These are phyloP conservation scores for Oasisia sp. DNA, from an alignment of 2,888 invertebrate genomes.

Conservation along the genomic window DNA sequence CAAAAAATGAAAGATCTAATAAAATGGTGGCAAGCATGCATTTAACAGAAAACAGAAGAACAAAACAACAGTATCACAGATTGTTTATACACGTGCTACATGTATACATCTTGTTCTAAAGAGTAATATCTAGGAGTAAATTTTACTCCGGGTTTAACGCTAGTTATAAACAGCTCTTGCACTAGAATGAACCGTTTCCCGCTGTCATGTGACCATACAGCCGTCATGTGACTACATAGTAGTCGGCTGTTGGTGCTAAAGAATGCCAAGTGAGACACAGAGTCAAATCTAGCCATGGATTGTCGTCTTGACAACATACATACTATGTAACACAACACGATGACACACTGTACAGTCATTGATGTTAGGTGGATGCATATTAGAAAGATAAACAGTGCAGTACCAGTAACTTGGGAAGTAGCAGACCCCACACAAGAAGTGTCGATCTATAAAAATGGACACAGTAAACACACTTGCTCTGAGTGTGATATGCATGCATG, in stretches of 20 bases:
- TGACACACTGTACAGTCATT: neutral
- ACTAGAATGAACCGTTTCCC: neutral
- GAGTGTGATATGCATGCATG: too few species aligned
- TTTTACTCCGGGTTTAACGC: neutral
- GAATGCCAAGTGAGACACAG: neutral
- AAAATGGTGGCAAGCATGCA: neutral
- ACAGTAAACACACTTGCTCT: too few species aligned
- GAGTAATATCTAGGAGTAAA: neutral
- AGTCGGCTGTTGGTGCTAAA: neutral
- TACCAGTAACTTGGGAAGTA: too few species aligned
- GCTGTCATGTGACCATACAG: neutral
- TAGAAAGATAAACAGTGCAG: too few species aligned
- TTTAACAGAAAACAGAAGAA: neutral
- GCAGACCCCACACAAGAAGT: too few species aligned
- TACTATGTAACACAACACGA: neutral
- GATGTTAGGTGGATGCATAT: neutral
- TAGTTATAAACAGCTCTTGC: neutral
- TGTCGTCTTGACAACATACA: neutral
- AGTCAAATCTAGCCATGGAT: neutral
- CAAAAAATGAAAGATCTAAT: neutral
- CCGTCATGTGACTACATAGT: neutral
- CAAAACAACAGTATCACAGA: neutral
- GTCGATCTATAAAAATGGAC: too few species aligned
- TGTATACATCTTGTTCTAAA: neutral
- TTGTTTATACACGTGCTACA: neutral